Base-by-base conservation (phyloP, 2,113 vertebrate genomes). In the Saguinus midas region DNA sequence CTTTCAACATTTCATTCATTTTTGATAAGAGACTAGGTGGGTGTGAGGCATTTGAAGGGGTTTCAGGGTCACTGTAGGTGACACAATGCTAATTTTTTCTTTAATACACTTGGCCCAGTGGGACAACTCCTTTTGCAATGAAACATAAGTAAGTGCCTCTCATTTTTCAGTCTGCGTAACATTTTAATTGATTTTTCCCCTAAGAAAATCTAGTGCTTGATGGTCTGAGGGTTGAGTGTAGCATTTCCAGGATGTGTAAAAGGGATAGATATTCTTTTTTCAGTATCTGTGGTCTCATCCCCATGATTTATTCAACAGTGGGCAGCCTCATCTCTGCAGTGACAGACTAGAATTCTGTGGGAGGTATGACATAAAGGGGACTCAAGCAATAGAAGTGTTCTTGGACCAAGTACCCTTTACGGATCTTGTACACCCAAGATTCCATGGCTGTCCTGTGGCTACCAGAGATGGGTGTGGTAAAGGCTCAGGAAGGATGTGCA, bases 21-120 rank as follows among this genome's bases (percentile, higher is more conserved):
- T 98, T 96, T 97, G 96, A 96, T 93, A 96, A 86, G 93, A 78
- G n/a, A 40, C 58, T 43, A 73, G 66, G 52, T 52, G 76, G 76
- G 72, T 4, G 29, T 92, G 90, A 93, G 92, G 84, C 70, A 68
- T 95, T 75, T 80, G 57, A 96, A 95, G 57, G 68, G 87, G 29
- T 79, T 97, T 97, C 48, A 32, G 87, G 72, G 84, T 96, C 90
- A 86, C 55, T 85, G 92, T 52, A 86, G 93, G 40, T 0, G 4
- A 96, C 66, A 92, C n/a, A 81, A 57, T 0, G 2, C 68, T 89
- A 45, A 73, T 87, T n/a, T 97, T 98, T 96, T 78, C 57, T 80
- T 97, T 95, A 82, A 95, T 96, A 68, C 93, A 96, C 90, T 97
- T 96, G 96, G 96, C 96, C 57, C 57, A 5, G 43, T 18, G n/a